phyloP scores from a whole-genome alignment of 2,797 vertebrate genomes.

The Coluber constrictor region DNA sequence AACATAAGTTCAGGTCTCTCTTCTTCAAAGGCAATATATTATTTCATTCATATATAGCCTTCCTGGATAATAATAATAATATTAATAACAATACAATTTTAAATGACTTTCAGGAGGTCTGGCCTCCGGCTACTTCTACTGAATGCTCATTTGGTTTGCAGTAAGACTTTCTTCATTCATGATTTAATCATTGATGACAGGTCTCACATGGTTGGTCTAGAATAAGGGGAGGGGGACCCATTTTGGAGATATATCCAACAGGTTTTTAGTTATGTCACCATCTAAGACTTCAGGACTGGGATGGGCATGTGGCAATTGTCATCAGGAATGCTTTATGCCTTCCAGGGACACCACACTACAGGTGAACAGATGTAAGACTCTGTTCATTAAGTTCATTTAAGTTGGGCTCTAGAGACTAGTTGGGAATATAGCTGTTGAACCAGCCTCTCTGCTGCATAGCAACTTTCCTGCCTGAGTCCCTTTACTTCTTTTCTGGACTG shows the following conservation, averaged over 20 bases:
- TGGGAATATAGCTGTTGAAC: not conserved
- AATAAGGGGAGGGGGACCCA: not conserved
- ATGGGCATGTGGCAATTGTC: not conserved
- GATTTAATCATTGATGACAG: not conserved
- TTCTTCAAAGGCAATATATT: not conserved
- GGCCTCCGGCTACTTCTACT: not conserved
- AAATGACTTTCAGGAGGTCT: not conserved
- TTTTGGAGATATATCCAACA: not conserved
- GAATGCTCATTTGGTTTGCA: not conserved
- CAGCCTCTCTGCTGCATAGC: not conserved
- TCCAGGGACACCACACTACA: not conserved
- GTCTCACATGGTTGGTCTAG: not conserved
- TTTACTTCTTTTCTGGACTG: not conserved
- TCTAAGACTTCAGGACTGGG: not conserved
- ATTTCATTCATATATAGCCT: not conserved
- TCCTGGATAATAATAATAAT: not conserved
- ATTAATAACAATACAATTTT: not conserved
- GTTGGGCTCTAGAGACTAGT: not conserved
- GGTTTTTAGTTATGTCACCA: not conserved
- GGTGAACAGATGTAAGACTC: not conserved
- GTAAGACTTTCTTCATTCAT: not conserved
- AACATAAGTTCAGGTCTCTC: not conserved
- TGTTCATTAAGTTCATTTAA: not conserved
- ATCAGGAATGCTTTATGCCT: not conserved
- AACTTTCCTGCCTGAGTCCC: not conserved